Evolutionary conservation across 2,113 vertebrate species (phyloP).

Genomic region (Oreochromis spilurus): DNA sequence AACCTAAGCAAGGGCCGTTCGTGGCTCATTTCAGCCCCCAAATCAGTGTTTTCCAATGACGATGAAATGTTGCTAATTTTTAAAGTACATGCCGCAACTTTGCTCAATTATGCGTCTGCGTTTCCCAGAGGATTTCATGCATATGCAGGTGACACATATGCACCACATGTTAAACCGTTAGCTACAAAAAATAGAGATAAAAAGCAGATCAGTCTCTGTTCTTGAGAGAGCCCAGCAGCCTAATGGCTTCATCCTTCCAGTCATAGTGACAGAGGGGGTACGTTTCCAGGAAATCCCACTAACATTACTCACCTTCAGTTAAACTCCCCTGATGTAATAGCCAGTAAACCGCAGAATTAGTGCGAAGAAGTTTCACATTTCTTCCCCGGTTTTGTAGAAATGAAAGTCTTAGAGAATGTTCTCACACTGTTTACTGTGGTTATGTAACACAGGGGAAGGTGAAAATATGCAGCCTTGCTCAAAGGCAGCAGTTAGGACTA

Average conservation of each 20-base stretch:
- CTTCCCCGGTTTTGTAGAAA: not conserved
- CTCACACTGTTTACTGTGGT: not conserved
- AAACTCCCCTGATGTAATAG: constrained; percentile 38
- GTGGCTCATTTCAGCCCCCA: not conserved
- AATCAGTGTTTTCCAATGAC: not conserved
- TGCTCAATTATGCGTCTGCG: not conserved
- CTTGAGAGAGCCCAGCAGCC: not conserved
- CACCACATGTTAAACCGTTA: not conserved
- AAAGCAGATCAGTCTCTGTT: not conserved
- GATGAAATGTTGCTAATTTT: not conserved
- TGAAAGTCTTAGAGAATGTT: not conserved
- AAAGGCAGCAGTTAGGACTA: constrained; percentile 46
- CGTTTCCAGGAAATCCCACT: constrained; percentile 30
- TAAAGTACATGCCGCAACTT: not conserved
- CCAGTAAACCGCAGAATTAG: not conserved
- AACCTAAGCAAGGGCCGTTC: not conserved
- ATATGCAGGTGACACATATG: not conserved
- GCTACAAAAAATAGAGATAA: not conserved
- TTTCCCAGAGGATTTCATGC: not conserved
- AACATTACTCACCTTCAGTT: not conserved
- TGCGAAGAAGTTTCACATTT: not conserved
- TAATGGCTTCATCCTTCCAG: not conserved
- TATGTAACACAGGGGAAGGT: not conserved
- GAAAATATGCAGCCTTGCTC: constrained; percentile 45
- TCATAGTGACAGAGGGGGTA: not conserved